A percentile compares a stretch with the other conserved stretches of the same genome.
Evolutionary conservation across 2,113 vertebrate genomes (phyloP).

Genomic region (Ptilorrhoa leucosticta): DNA sequence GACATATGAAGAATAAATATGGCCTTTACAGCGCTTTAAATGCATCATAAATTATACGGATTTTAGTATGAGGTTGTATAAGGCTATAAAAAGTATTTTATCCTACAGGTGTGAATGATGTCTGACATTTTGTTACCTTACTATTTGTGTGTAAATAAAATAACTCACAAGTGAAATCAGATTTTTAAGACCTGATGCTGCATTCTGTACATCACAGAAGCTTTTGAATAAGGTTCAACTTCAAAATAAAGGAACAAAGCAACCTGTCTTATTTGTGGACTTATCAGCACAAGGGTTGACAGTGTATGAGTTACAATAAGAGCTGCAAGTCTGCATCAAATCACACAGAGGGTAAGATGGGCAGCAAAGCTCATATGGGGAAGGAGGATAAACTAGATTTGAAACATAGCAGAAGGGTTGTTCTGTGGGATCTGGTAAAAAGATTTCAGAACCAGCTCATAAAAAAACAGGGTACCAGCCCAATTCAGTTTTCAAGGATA

Average conservation of each 20-base stretch:
- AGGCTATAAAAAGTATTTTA: conserved; percentile 44
- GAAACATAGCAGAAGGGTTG: background rate
- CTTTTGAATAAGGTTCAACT: background rate
- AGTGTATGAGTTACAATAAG: background rate
- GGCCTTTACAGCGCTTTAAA: conserved; percentile 10
- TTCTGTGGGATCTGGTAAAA: background rate
- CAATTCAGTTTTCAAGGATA: background rate
- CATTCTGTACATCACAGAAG: background rate
- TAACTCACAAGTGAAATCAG: background rate
- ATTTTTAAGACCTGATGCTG: background rate
- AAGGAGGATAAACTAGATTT: background rate
- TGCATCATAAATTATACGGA: conserved; percentile 35
- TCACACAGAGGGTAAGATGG: background rate
- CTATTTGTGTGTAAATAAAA: conserved; percentile 33
- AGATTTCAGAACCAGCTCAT: background rate
- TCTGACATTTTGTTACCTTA: conserved; percentile 11
- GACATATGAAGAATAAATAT: conserved; percentile 52
- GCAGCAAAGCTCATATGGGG: background rate
- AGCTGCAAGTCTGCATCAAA: background rate
- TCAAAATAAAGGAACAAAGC: background rate
- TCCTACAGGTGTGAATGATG: conserved; percentile 7
- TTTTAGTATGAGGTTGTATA: conserved; percentile 37
- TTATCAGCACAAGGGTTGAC: background rate
- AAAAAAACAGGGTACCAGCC: background rate
- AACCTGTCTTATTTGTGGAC: background rate